A percentile compares a stretch with the other conserved stretches of the same genome.
These are phyloP conservation scores for Tachysurus fulvidraco DNA, from an alignment of 2,113 vertebrate genomes.

Conservation along the genomic window DNA sequence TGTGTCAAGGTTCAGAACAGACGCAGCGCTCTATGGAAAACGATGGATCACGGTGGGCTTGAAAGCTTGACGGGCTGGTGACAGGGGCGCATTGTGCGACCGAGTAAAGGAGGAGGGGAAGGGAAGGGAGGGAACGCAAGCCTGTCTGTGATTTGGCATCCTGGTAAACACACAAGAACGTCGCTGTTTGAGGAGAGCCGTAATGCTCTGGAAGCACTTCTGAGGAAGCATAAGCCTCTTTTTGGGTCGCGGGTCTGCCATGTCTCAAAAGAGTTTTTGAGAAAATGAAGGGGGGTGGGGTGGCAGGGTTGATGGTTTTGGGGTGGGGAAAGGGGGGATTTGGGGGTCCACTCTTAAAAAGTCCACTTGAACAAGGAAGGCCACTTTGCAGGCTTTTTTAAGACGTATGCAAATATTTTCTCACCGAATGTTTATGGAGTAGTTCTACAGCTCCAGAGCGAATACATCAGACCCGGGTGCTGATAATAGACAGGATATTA, in stretches of 20 bases:
- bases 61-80: slow-evolving; percentile 71
- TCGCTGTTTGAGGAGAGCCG: slow-evolving; percentile 70
- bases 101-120: slow-evolving; percentile 52
- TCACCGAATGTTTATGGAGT: background rate
- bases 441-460: background rate
- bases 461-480: background rate
- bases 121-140: slow-evolving; percentile 64
- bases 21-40: slow-evolving; percentile 54
- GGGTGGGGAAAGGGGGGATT: background rate
- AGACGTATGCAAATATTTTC: background rate
- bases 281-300: slow-evolving; percentile 59
- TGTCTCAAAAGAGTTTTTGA: slow-evolving; percentile 66
- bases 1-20: slow-evolving; percentile 56
- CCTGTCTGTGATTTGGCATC: slow-evolving; percentile 70
- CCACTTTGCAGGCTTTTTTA: slow-evolving; percentile 39
- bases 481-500: background rate
- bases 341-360: slow-evolving; percentile 29
- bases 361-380: slow-evolving; percentile 48
- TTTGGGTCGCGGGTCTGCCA: slow-evolving; percentile 63
- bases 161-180: slow-evolving; percentile 66
- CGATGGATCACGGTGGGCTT: slow-evolving; percentile 64
- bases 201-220: slow-evolving; percentile 76
- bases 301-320: background rate
- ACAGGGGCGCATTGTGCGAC: slow-evolving; percentile 67
- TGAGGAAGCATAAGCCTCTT: slow-evolving; percentile 73